Conservation (phyloP, 2,888 invertebrate genomes). For the Noctua janthina region DNA sequence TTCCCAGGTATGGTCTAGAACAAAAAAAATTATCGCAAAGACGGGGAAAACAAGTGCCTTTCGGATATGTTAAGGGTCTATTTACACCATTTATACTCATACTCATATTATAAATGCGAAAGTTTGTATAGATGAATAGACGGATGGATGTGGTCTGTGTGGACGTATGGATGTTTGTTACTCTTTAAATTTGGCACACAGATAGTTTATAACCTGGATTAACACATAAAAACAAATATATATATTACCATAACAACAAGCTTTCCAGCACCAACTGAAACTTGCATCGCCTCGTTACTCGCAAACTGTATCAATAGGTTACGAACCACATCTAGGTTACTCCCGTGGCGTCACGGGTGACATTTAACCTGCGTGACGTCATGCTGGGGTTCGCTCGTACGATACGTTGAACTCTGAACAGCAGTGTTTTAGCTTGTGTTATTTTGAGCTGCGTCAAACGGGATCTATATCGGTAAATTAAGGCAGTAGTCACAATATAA, state of each 20-base stretch:
- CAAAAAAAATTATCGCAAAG: no score
- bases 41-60: no score
- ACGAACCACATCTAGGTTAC: conserved; percentile 73
- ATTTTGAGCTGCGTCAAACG: conserved; percentile 15
- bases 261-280: background rate
- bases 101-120: no score
- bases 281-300: conserved; percentile 9
- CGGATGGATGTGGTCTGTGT: no score
- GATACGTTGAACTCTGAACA: conserved; percentile 15
- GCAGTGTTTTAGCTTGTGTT: background rate
- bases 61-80: no score
- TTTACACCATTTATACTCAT: no score
- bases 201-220: no score
- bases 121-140: no score
- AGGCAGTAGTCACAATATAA: background rate
- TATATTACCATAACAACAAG: background rate
- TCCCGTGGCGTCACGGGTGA: conserved; percentile 71
- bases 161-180: no score
- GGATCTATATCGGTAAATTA: background rate
- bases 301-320: conserved; percentile 67
- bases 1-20: no score
- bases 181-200: no score
- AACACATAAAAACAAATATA: background rate
- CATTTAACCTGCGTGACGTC: conserved; percentile 72
- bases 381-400: conserved; percentile 24